Evolutionary conservation across 2,113 vertebrate genomes (phyloP).

Genomic region (Hippocampus zosterae): DNA sequence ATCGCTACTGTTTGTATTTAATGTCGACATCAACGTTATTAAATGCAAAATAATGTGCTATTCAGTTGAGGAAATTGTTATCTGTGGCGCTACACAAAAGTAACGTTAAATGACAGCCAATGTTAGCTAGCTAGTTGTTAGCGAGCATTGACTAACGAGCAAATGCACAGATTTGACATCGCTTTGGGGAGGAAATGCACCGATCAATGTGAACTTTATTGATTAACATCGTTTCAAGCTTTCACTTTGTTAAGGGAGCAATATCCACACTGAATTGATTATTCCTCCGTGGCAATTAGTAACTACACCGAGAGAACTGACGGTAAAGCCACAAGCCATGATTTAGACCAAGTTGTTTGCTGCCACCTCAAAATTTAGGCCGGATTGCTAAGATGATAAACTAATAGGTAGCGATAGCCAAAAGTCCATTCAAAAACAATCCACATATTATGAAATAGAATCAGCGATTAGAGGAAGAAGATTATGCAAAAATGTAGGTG

Average conservation of each 20-base stretch:
- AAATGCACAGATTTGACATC: constrained; percentile 8
- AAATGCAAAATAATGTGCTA: neutral
- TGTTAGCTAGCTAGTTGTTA: constrained; percentile 27
- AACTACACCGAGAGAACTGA: neutral
- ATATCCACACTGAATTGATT: neutral
- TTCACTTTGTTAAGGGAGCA: neutral
- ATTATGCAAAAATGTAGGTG: constrained; percentile 2
- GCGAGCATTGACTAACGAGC: constrained; percentile 13
- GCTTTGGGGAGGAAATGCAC: neutral
- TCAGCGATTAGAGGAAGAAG: constrained; percentile 1
- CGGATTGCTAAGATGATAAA: neutral
- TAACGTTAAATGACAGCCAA: constrained; percentile 39
- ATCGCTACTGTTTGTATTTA: neutral
- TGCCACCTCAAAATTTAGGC: no score
- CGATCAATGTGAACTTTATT: neutral
- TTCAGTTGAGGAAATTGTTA: neutral
- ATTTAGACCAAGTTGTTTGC: neutral
- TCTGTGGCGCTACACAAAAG: constrained; percentile 8
- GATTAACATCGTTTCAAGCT: neutral
- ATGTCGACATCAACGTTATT: neutral
- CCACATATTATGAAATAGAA: neutral
- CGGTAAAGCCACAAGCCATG: neutral
- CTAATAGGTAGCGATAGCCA: neutral
- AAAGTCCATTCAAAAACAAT: constrained; percentile 2
- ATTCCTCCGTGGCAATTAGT: constrained; percentile 3